Evolutionary conservation across 2,797 vertebrate genomes (phyloP).

Genomic region (Limnodromus scolopaceus): DNA sequence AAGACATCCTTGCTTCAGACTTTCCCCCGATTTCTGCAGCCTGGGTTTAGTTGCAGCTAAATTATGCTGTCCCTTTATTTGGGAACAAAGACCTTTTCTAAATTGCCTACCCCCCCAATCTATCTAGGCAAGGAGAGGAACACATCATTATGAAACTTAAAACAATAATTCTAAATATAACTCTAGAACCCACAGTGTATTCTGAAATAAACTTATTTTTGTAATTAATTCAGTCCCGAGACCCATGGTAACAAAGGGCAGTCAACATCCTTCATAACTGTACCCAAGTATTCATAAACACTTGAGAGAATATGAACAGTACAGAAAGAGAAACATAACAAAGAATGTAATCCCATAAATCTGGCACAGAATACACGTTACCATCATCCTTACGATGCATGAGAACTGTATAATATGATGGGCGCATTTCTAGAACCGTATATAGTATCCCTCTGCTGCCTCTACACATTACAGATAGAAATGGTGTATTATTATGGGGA

Average conservation of each 20-base stretch:
- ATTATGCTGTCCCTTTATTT: background rate
- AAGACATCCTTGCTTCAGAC: background rate
- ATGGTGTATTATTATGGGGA: background rate
- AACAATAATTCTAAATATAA: background rate
- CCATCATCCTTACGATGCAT: background rate
- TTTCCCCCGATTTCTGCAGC: background rate
- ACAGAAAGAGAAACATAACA: background rate
- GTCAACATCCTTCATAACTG: background rate
- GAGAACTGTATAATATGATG: background rate
- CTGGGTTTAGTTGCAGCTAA: background rate
- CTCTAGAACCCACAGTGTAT: background rate
- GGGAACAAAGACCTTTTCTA: background rate
- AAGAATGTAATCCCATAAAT: background rate
- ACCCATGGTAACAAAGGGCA: background rate
- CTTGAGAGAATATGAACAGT: background rate
- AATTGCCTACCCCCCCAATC: accelerated
- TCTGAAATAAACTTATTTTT: background rate
- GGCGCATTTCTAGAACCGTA: background rate
- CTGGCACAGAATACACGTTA: background rate
- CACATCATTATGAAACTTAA: background rate
- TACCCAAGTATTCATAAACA: background rate
- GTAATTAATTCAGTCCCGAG: background rate
- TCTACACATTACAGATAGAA: background rate
- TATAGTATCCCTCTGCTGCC: background rate
- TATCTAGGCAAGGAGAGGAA: background rate